These are phyloP conservation scores for Alouatta palliata DNA, from an alignment of 2,113 vertebrate species.

Conservation along the genomic window DNA sequence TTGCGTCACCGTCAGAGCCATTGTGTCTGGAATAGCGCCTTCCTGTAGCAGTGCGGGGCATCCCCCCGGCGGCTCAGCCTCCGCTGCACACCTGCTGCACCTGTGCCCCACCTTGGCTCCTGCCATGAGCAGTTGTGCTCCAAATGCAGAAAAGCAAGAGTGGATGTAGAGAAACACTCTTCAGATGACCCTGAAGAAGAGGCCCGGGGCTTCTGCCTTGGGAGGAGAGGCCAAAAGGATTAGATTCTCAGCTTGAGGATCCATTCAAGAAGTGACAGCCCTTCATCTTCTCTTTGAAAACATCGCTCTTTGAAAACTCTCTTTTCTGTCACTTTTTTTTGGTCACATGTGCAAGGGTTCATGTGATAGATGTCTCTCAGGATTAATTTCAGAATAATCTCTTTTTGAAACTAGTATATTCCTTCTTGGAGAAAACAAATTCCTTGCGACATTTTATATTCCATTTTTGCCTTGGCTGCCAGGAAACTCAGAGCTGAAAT, in stretches of 20 bases:
- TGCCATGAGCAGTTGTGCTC: no score
- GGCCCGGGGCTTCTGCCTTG: background rate
- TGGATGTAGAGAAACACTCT: background rate
- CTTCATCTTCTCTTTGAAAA: background rate
- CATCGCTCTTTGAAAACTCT: background rate
- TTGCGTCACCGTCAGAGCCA: no score
- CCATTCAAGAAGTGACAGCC: background rate
- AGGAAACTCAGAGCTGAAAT: background rate
- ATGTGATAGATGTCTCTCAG: background rate
- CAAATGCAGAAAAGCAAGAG: background rate
- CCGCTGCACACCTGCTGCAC: fast-evolving
- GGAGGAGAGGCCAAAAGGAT: background rate
- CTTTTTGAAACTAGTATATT: background rate
- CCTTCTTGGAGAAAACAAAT: background rate
- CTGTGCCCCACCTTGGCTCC: background rate
- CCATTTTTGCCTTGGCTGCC: constrained; percentile 17
- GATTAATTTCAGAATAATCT: background rate
- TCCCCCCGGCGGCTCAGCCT: background rate
- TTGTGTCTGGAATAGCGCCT: fast-evolving
- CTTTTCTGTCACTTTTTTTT: background rate
- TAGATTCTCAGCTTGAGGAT: background rate
- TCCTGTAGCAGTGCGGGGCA: background rate
- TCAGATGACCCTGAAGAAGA: background rate
- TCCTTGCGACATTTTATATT: background rate
- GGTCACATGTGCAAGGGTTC: background rate